Conservation (phyloP, 1,140 invertebrate species). For the Leptinotarsa texana region DNA sequence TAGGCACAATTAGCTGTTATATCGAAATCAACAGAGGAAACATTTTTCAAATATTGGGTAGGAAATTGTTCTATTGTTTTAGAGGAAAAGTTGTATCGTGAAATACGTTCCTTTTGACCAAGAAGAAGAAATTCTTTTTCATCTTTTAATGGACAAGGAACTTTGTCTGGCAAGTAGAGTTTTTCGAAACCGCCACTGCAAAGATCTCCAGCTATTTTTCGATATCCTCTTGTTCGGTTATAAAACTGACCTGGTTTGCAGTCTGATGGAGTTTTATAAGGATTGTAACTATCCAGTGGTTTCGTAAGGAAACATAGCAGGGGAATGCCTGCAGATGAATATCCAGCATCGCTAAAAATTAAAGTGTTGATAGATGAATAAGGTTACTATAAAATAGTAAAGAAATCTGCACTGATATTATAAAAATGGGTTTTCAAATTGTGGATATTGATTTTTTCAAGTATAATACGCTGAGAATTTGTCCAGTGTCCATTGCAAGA, state of each 20-base stretch:
- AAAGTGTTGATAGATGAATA: neutral
- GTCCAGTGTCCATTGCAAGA: neutral
- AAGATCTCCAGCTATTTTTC: constrained; percentile 79
- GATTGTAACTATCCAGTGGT: constrained; percentile 61
- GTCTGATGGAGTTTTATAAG: constrained; percentile 67
- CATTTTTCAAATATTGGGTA: constrained; percentile 72
- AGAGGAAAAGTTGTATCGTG: constrained; percentile 70
- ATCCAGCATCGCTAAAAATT: constrained; percentile 62
- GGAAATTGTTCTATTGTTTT: constrained; percentile 68
- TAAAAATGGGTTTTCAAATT: too few species aligned
- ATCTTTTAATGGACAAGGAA: constrained; percentile 69
- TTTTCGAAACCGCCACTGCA: constrained; percentile 73
- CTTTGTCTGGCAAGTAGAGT: constrained; percentile 70
- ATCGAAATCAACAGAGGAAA: constrained; percentile 88
- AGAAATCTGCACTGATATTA: too few species aligned
- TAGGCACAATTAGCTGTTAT: constrained; percentile 83
- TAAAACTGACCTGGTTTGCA: constrained; percentile 77
- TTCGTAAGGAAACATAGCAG: constrained; percentile 63
- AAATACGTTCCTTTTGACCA: constrained; percentile 74
- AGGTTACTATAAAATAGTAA: too few species aligned
- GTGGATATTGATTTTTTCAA: too few species aligned
- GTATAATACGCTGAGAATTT: neutral
- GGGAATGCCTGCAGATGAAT: constrained; percentile 46
- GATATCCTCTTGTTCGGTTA: constrained; percentile 82
- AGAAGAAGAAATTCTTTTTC: constrained; percentile 78